Percentiles rank a stretch among this genome's conserved stretches.
Conservation (phyloP, 2,888 invertebrate genomes). For the Leptopilina syphax region DNA sequence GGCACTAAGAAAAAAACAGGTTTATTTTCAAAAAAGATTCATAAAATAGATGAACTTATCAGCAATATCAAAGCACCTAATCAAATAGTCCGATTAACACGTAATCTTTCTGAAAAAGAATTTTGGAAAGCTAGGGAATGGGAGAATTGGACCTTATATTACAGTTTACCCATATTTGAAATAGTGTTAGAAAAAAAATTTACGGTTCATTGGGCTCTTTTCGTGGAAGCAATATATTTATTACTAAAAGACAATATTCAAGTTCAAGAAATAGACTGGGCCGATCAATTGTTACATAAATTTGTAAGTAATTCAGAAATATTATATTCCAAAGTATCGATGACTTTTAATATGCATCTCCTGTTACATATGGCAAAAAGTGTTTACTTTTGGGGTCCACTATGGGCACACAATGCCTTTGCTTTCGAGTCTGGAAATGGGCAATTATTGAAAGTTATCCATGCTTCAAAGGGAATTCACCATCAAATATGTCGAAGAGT, state of each 20-base stretch:
- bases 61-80: background rate
- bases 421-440: no score
- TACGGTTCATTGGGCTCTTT: background rate
- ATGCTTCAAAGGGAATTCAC: no score
- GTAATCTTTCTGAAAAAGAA: background rate
- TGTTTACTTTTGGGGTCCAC: no score
- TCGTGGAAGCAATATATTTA: background rate
- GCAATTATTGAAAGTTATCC: no score
- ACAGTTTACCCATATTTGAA: background rate
- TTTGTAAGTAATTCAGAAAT: background rate
- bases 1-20: background rate
- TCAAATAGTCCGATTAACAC: background rate
- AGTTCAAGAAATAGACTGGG: no score
- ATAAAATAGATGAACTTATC: background rate
- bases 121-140: conserved; percentile 7
- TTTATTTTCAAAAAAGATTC: background rate
- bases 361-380: no score
- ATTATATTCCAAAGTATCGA: background rate
- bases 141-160: background rate
- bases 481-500: no score
- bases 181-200: background rate
- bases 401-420: no score
- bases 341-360: no score
- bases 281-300: background rate
- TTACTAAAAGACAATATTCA: background rate